Evolutionary conservation across 2,113 vertebrate genomes (phyloP), one percentile per base, ranked within the genome.

Genomic region (Cephalopterus ornatus): DNA sequence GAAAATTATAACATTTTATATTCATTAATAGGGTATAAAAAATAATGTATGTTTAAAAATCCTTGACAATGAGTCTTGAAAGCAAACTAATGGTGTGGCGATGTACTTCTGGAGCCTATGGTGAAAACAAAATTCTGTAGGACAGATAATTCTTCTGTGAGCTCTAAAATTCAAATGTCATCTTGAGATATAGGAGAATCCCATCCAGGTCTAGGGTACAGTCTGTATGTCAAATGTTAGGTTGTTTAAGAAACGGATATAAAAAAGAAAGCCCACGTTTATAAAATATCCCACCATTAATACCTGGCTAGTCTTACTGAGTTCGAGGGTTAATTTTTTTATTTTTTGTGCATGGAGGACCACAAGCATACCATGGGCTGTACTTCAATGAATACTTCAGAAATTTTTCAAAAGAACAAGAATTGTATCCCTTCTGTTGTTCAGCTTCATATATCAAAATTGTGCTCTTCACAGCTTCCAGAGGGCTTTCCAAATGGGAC

Each of bases 381-480:
- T 71, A 62, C 72, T 84, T 79, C 26, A 84, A n/a, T n/a, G n/a
- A n/a, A n/a, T n/a, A n/a, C n/a, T 74, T 89, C 68, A 89, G 63
- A 67, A 84, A 65, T 49, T 85, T 77, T 91, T 95, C 67, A 91
- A 72, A 91, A 89, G 77, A 15, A 73, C 23, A 46, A 30, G 56
- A 67, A 55, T 44, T 65, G 22, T 52, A 53, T 39, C 41, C 26
- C 21, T 63, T 94, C 52, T 82, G 65, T 89, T 78, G 12, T 78
- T 91, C 73, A 82, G 58, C 46, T 95, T 85, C 49, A 50, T 88
- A 33, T 79, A 53, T 79, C 91, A 96, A 96, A 91, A 78, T 4
- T 42, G 18, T 58, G 53, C 49, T 85, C 71, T 89, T 85, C 81
- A 50, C 41, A 88, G 47, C 72, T 93, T 95, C 65, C 93, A 89